Evolutionary conservation across 2,888 invertebrate genomes (phyloP), one percentile per base, ranked within the genome.

Genomic region (Caenorhabditis drosophilae): DNA sequence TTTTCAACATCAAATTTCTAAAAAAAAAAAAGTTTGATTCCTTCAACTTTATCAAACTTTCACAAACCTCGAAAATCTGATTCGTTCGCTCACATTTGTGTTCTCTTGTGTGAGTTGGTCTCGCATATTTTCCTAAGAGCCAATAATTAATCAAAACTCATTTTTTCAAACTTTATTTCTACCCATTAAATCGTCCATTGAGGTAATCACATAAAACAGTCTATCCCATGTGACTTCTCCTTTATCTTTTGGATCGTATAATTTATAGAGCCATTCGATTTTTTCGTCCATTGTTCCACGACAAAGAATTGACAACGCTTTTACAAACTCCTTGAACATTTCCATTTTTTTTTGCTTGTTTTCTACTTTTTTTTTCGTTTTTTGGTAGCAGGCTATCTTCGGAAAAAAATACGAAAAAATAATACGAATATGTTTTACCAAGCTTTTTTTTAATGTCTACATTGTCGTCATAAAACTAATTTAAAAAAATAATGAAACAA

Each of bases 151-250:
- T n/a, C n/a, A n/a, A n/a, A n/a, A n/a, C n/a, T n/a, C n/a, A n/a
- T n/a, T n/a, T n/a, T n/a, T n/a, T n/a, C n/a, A n/a, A n/a, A n/a
- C n/a, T n/a, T n/a, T n/a, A n/a, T n/a, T n/a, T n/a, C n/a, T 45
- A 68, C 79, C 79, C 53, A 79, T 76, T 7, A 80, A 53, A 52
- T 80, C 79, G 38, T 80, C 78, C 55, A 76, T 76, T 3, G 79
- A 77, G n/a, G 76, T 79, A 18, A 80, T 72, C 0, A 80, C 74
- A 59, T 77, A 75, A 38, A 74, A 67, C 22, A 80, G 64, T 1
- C 79, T 67, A 52, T 80, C 72, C 78, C 79, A 80, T 12, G 76
- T 73, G 27, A 80, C 66, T 47, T 73, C 71, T 0, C 79, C 79
- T 35, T 55, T 68, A 4, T 69, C 70, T 42, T 72, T 71, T 2